Base-by-base conservation (phyloP, 2,888 invertebrate genomes). In the Rotaria magnacalcarata region DNA sequence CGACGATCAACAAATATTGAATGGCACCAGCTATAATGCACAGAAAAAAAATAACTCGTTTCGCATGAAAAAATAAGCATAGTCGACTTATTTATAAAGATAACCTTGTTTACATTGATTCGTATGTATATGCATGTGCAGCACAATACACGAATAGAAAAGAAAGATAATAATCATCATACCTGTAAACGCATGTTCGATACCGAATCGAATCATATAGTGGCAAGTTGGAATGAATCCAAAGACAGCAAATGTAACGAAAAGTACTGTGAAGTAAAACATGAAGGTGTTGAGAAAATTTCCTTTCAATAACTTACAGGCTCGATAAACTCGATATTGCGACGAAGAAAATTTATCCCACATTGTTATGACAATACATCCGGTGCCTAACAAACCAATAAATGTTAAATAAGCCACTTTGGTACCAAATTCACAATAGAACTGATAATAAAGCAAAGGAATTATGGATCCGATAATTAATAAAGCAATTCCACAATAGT, bases 391-490 rank as follows among this genome's bases (percentile, higher is more conserved):
- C 86, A 96, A 94, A 90, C 95, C 94, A 88, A 98, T 97, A 89
- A 97, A 94, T 88, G 94, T 94, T 89, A 97, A 92, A 92, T 98
- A 95, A 90, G 96, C 94, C 86, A 96, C 93, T 92, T 96, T 96
- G 43, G 96, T 95, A 91, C 95, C 94, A 91, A 95, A 95, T 90
- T 96, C 96, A 92, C 99, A 99, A 92, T 99, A 93, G 99, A 87
- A 99, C 89, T 97, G 96, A 92, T 99, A 99, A 92, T 99, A 98
- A 56, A 99, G 93, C 98, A 98, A 99, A 60, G 99, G 99, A 88
- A 99, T 96, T 93, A 98, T 98, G 80, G 97, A 97, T 84, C 98
- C 98, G 94, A 98, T 97, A 88, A 98, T 99, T 87, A 99, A 93
- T 90, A 99, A 92, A 21, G 98, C 96, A 89, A 99, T 99, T 87